Base-by-base conservation (phyloP, 1,140 invertebrate species). In the Procambarus clarkii region DNA sequence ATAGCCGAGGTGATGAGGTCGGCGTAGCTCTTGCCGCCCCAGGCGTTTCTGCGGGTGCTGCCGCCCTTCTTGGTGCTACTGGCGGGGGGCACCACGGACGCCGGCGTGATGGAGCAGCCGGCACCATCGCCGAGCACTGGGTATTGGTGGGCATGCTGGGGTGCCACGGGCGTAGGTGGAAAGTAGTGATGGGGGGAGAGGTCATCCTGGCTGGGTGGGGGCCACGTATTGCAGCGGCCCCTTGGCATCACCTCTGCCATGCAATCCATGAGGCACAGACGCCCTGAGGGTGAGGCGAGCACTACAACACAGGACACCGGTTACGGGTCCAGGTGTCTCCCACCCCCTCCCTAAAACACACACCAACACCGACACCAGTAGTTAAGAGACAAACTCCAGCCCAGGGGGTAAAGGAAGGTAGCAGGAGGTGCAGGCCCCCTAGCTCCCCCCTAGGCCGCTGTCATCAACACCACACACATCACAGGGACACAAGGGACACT, bases 1-100 rank as follows among this genome's bases (percentile, higher is more conserved):
- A 99, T 99, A 88, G 99, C 99, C 94, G 99, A 98, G 8, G 99
- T 99, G 94, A 99, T 99, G 93, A 99, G 96, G 95, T 99, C 99
- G 83, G 99, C 99, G 95, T 99, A 99, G 82, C 98, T 99, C 93
- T 99, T 96, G 95, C 99, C 99, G 24, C 99, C 99, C 98, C 98
- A 99, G 0, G 98, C 98, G 95, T 99, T 99, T 48, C 98, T 96
- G 45, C 98, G 95, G 45, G 95, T 95, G 24, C 94, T 94, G 74
- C 94, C 94, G 92, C 94, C 94, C 91, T 95, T 95, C 77, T 85
- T 86, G 64, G 44, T 82, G 48, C 24, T 50, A 18, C 71, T 79
- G 81, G 58, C 54, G 4, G 88, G 74, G 60, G 82, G 82, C 82
- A 78, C 82, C 15, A 69, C 84, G 44, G 84, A 78, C 71, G 74